Evolutionary conservation across 2,888 invertebrate species (phyloP).

Genomic region (Dermolepida albohirtum): DNA sequence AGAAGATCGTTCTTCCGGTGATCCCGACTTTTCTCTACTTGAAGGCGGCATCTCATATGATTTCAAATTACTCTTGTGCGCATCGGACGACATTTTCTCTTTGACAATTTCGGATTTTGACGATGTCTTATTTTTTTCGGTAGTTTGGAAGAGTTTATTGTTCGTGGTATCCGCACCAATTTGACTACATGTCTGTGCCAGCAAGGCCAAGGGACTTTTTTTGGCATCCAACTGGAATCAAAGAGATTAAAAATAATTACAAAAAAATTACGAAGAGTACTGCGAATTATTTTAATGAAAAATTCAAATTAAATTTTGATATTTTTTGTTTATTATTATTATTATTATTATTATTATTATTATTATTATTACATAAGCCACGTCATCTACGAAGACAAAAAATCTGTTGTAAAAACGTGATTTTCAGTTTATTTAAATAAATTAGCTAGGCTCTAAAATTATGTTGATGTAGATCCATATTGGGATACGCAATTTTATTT

Average conservation of each 20-base stretch:
- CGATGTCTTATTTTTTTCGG: constrained; percentile 74
- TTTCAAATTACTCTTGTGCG: constrained; percentile 69
- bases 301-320: too few relatives aligned
- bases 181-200: constrained; percentile 97
- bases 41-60: constrained; percentile 65
- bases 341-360: too few relatives aligned
- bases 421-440: background rate
- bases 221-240: constrained; percentile 95
- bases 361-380: too few relatives aligned
- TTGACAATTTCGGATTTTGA: constrained; percentile 67
- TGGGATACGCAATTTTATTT: background rate
- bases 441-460: too few relatives aligned
- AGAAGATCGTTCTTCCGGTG: constrained; percentile 74
- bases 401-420: too few relatives aligned
- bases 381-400: too few relatives aligned
- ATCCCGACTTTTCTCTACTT: constrained; percentile 74
- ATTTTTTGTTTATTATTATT: too few relatives aligned
- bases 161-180: constrained; percentile 92
- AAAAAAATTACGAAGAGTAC: too few relatives aligned
- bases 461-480: too few relatives aligned
- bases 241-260: constrained; percentile 44
- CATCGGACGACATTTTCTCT: constrained; percentile 72
- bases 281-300: too few relatives aligned
- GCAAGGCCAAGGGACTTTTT: constrained; percentile 94
- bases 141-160: constrained; percentile 79